Percentiles rank a stretch among this genome's conserved stretches.
These are phyloP conservation scores for Cataglyphis albicans DNA, from an alignment of 2,888 invertebrate species.

Conservation along the genomic window DNA sequence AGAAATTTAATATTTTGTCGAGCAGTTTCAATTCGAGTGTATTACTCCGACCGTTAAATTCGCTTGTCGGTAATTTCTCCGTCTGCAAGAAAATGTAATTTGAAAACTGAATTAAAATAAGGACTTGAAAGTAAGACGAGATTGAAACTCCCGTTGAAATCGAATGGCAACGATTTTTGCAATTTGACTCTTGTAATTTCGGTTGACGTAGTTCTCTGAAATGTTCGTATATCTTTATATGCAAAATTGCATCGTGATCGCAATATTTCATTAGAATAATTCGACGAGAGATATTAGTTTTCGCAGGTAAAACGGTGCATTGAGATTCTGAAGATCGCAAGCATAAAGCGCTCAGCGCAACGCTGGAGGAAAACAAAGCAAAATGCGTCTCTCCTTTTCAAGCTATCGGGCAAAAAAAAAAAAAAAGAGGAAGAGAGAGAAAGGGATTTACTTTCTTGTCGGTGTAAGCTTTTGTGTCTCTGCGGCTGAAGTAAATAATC, in stretches of 20 bases:
- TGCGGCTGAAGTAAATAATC: constrained; percentile 53
- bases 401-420: background rate
- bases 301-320: constrained; percentile 25
- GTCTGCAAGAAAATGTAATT: constrained; percentile 47
- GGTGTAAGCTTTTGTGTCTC: constrained; percentile 44
- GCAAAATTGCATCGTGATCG: constrained; percentile 28
- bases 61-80: constrained; percentile 9
- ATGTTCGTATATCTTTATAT: constrained; percentile 18
- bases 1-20: constrained; percentile 55
- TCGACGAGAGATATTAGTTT: constrained; percentile 40
- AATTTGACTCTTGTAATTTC: constrained; percentile 9
- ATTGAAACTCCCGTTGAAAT: constrained; percentile 1
- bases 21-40: constrained; percentile 59
- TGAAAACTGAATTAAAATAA: constrained; percentile 27
- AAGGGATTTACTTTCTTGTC: constrained; percentile 50
- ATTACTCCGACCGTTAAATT: constrained; percentile 67
- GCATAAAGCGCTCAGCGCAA: constrained; percentile 13
- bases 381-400: constrained; percentile 28
- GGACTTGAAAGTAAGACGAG: constrained; percentile 4
- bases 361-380: constrained; percentile 6
- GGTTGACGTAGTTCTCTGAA: constrained; percentile 23
- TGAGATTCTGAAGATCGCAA: constrained; percentile 39
- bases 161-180: constrained; percentile 1
- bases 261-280: constrained; percentile 45
- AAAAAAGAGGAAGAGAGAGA: background rate